Conservation (phyloP, 1,140 invertebrate genomes). For the Hormaphis cornu region DNA sequence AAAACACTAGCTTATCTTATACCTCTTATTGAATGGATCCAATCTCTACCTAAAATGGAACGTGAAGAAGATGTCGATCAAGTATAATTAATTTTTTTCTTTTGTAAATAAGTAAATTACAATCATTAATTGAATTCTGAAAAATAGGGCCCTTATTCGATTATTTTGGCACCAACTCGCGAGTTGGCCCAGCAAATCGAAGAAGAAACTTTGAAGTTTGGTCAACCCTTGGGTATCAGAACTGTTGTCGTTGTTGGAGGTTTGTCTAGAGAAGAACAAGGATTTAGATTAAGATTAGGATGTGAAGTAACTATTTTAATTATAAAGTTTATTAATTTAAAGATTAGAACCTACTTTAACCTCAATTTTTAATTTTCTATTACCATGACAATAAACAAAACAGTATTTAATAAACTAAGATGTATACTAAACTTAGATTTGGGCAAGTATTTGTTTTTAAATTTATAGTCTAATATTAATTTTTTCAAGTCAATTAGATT, state of each 20-base stretch:
- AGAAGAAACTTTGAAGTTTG: conserved; percentile 98
- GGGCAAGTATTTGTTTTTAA: too few relatives aligned
- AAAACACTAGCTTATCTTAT: conserved; percentile 98
- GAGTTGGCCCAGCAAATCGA: conserved; percentile 99
- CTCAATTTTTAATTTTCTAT: too few relatives aligned
- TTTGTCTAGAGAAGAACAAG: conserved; percentile 95
- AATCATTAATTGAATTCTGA: too few relatives aligned
- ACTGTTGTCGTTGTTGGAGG: conserved; percentile 98
- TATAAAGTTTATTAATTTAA: background rate
- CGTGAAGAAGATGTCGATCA: conserved; percentile 82
- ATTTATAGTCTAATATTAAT: too few relatives aligned
- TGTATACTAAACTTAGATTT: too few relatives aligned
- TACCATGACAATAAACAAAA: too few relatives aligned
- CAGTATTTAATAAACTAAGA: too few relatives aligned
- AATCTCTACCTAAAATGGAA: conserved; percentile 91
- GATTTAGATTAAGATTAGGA: conserved; percentile 88
- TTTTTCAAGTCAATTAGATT: too few relatives aligned
- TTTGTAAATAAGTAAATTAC: too few relatives aligned
- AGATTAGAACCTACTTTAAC: background rate
- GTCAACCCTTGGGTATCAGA: conserved; percentile 83
- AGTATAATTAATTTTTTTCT: conserved; percentile 40
- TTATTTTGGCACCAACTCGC: conserved; percentile 96
- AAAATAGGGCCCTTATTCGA: conserved; percentile 97
- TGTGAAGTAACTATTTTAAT: conserved; percentile 62
- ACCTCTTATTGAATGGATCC: conserved; percentile 95